Evolutionary conservation across 2,113 vertebrate species (phyloP).

Genomic region (Spea bombifrons): DNA sequence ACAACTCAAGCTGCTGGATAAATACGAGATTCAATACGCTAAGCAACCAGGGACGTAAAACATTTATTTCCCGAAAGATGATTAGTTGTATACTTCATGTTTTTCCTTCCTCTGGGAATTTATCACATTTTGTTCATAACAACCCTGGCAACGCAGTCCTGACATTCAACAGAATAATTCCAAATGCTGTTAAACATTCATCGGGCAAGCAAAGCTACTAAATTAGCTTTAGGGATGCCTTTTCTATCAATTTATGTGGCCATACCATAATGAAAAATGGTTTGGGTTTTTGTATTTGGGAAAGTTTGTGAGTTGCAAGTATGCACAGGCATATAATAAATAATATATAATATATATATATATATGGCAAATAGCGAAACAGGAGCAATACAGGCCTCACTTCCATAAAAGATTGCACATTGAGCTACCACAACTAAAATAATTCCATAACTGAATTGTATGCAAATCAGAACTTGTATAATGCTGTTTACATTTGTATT

Average conservation of each 20-base stretch:
- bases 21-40: slow-evolving; percentile 19
- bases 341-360: no score
- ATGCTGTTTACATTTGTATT: no score
- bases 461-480: no score
- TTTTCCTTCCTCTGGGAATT: slow-evolving; percentile 8
- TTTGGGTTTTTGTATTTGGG: not conserved
- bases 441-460: no score
- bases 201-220: not conserved
- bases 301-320: not conserved
- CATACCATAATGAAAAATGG: not conserved
- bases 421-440: no score
- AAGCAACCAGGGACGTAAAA: slow-evolving; percentile 22
- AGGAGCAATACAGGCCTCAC: no score
- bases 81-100: slow-evolving; percentile 22
- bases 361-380: no score
- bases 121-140: not conserved
- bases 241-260: slow-evolving; percentile 3
- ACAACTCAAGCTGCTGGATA: slow-evolving; percentile 20
- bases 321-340: no score
- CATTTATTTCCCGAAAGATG: slow-evolving; percentile 25
- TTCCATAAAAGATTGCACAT: no score
- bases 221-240: not conserved
- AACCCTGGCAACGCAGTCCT: slow-evolving; percentile 16
- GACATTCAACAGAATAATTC: slow-evolving; percentile 8
- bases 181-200: slow-evolving; percentile 6